Evolutionary conservation across 2,888 invertebrate genomes (phyloP).

Genomic region (Cephus pulcher): DNA sequence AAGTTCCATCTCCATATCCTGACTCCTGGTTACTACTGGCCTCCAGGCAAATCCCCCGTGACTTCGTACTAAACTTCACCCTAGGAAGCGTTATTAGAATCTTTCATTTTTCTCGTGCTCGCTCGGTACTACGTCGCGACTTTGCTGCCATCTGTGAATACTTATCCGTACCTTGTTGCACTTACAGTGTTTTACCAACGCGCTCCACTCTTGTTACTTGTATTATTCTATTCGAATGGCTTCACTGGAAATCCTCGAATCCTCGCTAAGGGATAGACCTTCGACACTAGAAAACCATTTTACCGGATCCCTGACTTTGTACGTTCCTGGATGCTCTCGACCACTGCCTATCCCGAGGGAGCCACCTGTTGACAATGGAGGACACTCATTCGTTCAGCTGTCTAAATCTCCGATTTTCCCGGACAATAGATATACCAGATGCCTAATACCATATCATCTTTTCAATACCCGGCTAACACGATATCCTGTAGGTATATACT

Average conservation of each 20-base stretch:
- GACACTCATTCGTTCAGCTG: background rate
- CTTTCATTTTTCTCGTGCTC: background rate
- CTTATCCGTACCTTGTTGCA: background rate
- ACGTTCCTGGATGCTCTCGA: background rate
- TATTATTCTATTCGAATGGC: background rate
- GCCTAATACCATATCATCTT: background rate
- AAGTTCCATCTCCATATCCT: background rate
- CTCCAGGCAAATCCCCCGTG: background rate
- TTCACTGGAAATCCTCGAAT: background rate
- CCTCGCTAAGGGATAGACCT: background rate
- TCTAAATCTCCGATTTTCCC: background rate
- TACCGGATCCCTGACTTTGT: background rate
- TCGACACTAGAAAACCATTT: background rate
- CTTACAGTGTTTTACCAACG: background rate
- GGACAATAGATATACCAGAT: background rate
- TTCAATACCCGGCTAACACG: background rate
- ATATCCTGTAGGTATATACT: background rate
- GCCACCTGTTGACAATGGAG: slow-evolving; percentile 34
- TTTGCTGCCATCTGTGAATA: background rate
- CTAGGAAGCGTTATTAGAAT: background rate
- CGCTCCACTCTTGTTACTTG: background rate
- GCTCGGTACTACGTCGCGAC: background rate
- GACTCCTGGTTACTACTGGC: background rate
- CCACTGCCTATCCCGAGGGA: slow-evolving; percentile 19
- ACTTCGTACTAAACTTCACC: background rate